phyloP scores from a whole-genome alignment of 1,140 invertebrate genomes.

The Rhagoletis pomonella region DNA sequence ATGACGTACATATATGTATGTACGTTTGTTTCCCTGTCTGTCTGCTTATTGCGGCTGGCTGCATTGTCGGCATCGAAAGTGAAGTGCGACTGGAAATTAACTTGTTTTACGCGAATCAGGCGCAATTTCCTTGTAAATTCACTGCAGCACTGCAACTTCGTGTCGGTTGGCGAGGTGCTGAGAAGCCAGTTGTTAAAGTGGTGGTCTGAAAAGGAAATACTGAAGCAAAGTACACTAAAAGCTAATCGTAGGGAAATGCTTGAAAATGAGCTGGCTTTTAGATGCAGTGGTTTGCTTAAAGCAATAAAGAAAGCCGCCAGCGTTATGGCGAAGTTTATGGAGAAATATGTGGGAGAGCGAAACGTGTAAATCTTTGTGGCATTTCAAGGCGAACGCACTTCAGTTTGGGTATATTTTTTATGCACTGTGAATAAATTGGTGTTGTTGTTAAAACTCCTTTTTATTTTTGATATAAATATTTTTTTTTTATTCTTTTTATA shows the following conservation, averaged over 20 bases:
- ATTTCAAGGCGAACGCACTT: not conserved
- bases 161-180: not conserved
- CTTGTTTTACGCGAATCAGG: slow-evolving; percentile 37
- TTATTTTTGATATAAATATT: too few species aligned
- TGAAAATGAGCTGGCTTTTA: slow-evolving; percentile 1
- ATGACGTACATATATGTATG: not conserved
- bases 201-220: not conserved
- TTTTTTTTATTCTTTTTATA: too few species aligned
- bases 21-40: not conserved
- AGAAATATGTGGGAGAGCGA: not conserved
- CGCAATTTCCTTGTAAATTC: not conserved
- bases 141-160: not conserved
- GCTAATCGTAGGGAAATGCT: not conserved
- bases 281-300: not conserved
- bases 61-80: slow-evolving; percentile 36
- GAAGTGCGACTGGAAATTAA: slow-evolving; percentile 38
- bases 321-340: not conserved
- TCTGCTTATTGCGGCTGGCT: not conserved
- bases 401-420: not conserved
- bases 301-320: not conserved
- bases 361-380: not conserved
- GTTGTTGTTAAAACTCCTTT: not conserved
- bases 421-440: not conserved
- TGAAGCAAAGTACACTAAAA: slow-evolving; percentile 10
- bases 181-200: not conserved